Conservation (phyloP, 2,888 invertebrate genomes). For the Scaptomyza reducta region DNA sequence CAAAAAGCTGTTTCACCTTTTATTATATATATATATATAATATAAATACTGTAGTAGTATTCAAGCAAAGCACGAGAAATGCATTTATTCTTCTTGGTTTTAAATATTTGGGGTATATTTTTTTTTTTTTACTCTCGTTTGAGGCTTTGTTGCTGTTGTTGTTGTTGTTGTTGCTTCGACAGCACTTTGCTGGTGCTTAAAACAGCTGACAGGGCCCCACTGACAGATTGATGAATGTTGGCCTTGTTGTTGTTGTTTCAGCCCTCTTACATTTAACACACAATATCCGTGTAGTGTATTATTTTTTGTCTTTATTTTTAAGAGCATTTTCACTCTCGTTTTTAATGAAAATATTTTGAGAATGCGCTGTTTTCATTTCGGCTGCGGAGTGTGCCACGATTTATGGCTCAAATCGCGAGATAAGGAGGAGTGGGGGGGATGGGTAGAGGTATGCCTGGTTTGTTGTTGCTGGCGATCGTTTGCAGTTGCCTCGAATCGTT, state of each 20-base stretch:
- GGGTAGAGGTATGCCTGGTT: slow-evolving; percentile 24
- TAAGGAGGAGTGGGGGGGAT: no score
- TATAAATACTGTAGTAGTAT: not conserved
- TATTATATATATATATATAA: no score
- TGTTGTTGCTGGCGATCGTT: slow-evolving; percentile 37
- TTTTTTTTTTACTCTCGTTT: slow-evolving; percentile 36
- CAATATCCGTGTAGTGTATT: no score
- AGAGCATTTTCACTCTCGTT: slow-evolving; percentile 52
- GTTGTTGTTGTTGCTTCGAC: slow-evolving; percentile 45
- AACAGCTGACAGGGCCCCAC: slow-evolving; percentile 80
- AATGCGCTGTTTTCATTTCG: slow-evolving; percentile 74
- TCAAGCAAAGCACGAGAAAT: slow-evolving; percentile 7
- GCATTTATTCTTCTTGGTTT: slow-evolving; percentile 32
- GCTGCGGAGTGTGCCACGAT: slow-evolving; percentile 53
- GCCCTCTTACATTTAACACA: slow-evolving; percentile 36
- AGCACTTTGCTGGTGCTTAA: slow-evolving; percentile 82
- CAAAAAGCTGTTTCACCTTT: slow-evolving; percentile 6
- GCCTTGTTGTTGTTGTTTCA: slow-evolving; percentile 49
- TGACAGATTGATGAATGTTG: slow-evolving; percentile 81
- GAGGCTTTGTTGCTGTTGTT: slow-evolving; percentile 29
- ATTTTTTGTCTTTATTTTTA: slow-evolving; percentile 15
- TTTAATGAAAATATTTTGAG: slow-evolving; percentile 78
- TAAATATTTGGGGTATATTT: slow-evolving; percentile 45
- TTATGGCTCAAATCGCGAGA: slow-evolving; percentile 52
- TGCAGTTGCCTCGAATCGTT: slow-evolving; percentile 55